These are phyloP conservation scores for Clarias pachynema DNA, from an alignment of 2,797 vertebrate species.

Conservation along the genomic window DNA sequence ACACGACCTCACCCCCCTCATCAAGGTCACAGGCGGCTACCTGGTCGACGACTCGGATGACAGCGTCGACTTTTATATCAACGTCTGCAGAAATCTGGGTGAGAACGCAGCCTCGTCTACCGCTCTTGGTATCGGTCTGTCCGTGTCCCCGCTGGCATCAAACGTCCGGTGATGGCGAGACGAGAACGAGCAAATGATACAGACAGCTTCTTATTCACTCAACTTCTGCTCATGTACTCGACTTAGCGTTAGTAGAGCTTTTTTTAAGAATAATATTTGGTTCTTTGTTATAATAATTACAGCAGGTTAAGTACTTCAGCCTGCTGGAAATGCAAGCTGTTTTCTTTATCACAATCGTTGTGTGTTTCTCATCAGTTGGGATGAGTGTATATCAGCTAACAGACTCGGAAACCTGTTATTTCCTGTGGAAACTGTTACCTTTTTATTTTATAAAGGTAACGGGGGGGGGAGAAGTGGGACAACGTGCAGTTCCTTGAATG, in stretches of 20 bases:
- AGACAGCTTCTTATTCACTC: neutral
- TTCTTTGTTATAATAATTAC: neutral
- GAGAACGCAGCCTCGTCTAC: constrained; percentile 53
- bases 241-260: neutral
- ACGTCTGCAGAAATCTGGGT: constrained; percentile 92
- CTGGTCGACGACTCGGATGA: constrained; percentile 88
- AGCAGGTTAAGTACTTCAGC: neutral
- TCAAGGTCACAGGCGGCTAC: constrained; percentile 82
- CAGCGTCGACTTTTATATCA: constrained; percentile 85
- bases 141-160: neutral
- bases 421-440: no score
- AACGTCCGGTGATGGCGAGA: no score
- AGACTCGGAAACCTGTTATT: no score
- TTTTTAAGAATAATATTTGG: no score
- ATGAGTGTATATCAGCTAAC: neutral
- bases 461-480: no score
- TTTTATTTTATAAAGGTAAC: no score
- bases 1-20: constrained; percentile 90
- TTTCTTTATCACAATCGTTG: neutral
- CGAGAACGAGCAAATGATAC: neutral
- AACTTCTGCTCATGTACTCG: neutral
- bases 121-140: neutral
- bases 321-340: neutral
- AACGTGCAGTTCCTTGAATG: no score
- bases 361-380: neutral